Conservation (phyloP, 2,797 vertebrate genomes). For the Coendou prehensilis region DNA sequence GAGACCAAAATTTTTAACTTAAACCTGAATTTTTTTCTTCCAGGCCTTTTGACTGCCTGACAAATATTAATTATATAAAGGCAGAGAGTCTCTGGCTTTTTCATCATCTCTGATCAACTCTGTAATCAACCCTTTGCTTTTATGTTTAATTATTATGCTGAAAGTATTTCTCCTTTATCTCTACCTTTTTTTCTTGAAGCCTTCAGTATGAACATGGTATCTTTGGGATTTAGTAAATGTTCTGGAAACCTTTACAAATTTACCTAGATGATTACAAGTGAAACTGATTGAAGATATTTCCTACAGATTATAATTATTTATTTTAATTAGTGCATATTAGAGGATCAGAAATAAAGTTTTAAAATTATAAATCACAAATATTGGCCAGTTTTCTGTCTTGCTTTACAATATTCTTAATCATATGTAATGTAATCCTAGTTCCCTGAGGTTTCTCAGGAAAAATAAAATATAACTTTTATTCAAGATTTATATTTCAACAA, state of each 20-base stretch:
- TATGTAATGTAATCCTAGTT: slow-evolving; percentile 52
- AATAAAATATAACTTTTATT: not conserved
- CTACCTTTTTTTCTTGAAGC: slow-evolving; percentile 64
- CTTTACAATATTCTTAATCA: slow-evolving; percentile 49
- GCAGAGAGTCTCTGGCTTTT: slow-evolving; percentile 66
- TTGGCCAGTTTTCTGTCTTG: not conserved
- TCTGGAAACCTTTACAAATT: slow-evolving; percentile 65
- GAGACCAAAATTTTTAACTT: slow-evolving; percentile 78
- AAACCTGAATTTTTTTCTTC: slow-evolving; percentile 74
- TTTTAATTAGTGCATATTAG: slow-evolving; percentile 59
- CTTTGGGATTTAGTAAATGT: slow-evolving; percentile 58
- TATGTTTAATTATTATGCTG: slow-evolving; percentile 74
- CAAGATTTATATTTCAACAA: slow-evolving; percentile 10
- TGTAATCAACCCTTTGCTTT: slow-evolving; percentile 70
- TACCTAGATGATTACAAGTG: slow-evolving; percentile 70
- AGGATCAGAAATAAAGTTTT: slow-evolving; percentile 67
- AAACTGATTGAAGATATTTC: slow-evolving; percentile 66
- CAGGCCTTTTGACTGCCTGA: slow-evolving; percentile 70
- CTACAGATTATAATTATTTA: slow-evolving; percentile 63
- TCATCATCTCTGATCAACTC: slow-evolving; percentile 71
- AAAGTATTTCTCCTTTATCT: slow-evolving; percentile 63
- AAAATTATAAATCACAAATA: slow-evolving; percentile 32
- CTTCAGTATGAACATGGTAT: slow-evolving; percentile 30
- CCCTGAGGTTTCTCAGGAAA: not conserved
- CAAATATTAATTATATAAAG: slow-evolving; percentile 82